These are phyloP conservation scores for Panopea generosa DNA, from an alignment of 2,888 invertebrate genomes.

Conservation along the genomic window DNA sequence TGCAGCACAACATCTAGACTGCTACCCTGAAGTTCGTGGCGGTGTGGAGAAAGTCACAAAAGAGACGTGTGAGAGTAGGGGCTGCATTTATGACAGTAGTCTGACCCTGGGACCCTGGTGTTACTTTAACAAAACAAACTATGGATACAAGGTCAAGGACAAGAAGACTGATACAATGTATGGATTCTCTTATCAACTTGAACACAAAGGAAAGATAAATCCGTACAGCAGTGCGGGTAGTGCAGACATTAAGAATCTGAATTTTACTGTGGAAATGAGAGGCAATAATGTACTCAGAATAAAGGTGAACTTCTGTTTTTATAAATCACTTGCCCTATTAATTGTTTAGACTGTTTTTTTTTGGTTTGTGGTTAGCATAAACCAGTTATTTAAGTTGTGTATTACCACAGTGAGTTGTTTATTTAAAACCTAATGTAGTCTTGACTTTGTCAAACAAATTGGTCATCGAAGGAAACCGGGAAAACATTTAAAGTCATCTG, in stretches of 20 bases:
- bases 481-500: too few relatives aligned
- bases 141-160: constrained; percentile 66
- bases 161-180: constrained; percentile 39
- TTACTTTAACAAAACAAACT: constrained; percentile 57
- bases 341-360: too few relatives aligned
- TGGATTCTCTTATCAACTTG: constrained; percentile 57
- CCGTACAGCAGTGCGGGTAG: constrained; percentile 50
- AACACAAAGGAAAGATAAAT: constrained; percentile 47
- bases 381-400: too few relatives aligned
- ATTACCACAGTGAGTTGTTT: too few relatives aligned
- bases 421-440: too few relatives aligned
- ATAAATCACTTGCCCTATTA: too few relatives aligned
- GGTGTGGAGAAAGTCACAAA: constrained; percentile 62
- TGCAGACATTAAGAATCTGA: constrained; percentile 52
- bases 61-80: constrained; percentile 62
- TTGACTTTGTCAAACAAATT: too few relatives aligned
- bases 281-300: constrained; percentile 64
- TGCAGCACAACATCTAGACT: constrained; percentile 52
- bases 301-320: constrained; percentile 65
- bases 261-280: constrained; percentile 67
- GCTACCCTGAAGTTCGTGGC: constrained; percentile 71
- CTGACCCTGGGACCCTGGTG: constrained; percentile 58
- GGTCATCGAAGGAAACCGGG: too few relatives aligned
- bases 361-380: too few relatives aligned
- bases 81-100: constrained; percentile 63